A percentile compares a stretch with the other conserved stretches of the same genome.
Evolutionary conservation across 53 echinoderm and acorn worm genomes (phyloP).

Genomic region (Luidia sarsii): DNA sequence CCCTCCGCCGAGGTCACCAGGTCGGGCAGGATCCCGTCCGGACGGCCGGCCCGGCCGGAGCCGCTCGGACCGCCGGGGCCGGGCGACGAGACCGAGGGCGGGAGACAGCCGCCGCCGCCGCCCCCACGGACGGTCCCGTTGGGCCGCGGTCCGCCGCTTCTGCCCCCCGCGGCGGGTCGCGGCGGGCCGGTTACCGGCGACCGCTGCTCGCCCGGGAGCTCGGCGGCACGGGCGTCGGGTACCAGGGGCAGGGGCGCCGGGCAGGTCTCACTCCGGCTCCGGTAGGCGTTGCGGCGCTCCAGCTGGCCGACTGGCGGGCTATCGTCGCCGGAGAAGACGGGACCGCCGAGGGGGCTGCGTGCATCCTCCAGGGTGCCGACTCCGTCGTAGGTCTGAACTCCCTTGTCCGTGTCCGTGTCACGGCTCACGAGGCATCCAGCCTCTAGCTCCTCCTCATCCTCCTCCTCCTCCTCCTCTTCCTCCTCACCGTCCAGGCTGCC

Average conservation of each 20-base stretch:
- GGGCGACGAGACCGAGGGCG: slow-evolving; percentile 2
- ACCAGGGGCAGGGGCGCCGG: slow-evolving; percentile 48
- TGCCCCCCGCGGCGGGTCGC: background rate
- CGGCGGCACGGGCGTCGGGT: slow-evolving; percentile 9
- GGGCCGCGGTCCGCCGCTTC: too few species aligned
- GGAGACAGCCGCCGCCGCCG: too few species aligned
- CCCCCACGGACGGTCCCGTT: too few species aligned
- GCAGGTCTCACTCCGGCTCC: slow-evolving; percentile 35
- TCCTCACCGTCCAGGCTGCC: slow-evolving; percentile 63
- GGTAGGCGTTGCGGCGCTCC: background rate
- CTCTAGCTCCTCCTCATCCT: too few species aligned
- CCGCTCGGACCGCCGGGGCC: background rate
- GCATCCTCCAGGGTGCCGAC: background rate
- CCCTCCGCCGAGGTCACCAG: slow-evolving; percentile 18
- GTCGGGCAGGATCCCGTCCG: too few species aligned
- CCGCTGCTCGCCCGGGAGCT: slow-evolving; percentile 7
- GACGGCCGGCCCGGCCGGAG: too few species aligned
- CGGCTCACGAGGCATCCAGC: too few species aligned
- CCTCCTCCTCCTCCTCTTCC: slow-evolving; percentile 13
- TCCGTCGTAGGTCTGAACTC: slow-evolving; percentile 52
- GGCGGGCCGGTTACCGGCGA: too few species aligned
- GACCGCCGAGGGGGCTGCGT: too few species aligned
- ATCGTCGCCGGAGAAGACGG: background rate
- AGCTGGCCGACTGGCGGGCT: too few species aligned
- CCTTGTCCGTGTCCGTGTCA: slow-evolving; percentile 54